phyloP scores from a whole-genome alignment of 2,113 vertebrate genomes.

The Synodontis membranacea region DNA sequence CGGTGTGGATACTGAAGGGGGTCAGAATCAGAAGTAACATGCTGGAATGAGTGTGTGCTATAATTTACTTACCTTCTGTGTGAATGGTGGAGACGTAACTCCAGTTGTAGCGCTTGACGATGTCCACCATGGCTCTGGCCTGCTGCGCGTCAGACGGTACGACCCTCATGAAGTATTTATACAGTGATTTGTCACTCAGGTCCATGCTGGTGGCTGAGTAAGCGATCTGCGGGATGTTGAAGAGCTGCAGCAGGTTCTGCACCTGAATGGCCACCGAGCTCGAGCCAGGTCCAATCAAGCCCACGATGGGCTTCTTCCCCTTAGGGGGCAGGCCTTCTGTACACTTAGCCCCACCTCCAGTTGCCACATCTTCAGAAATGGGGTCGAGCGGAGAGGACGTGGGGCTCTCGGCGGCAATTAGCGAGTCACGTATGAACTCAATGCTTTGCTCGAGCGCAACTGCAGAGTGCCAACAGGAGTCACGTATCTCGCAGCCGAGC shows the following conservation, averaged over 20 bases:
- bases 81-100: constrained; percentile 98
- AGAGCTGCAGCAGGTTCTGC: constrained; percentile 96
- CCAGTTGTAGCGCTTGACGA: constrained; percentile 99
- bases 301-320: constrained; percentile 96
- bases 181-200: constrained; percentile 95
- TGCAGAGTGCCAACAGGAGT: constrained; percentile 97
- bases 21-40: not conserved
- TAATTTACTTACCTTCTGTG: constrained; percentile 84
- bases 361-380: constrained; percentile 80
- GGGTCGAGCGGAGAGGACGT: not conserved
- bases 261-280: constrained; percentile 99
- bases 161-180: constrained; percentile 98
- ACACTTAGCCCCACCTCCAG: constrained; percentile 66
- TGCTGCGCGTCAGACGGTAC: constrained; percentile 97
- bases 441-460: constrained; percentile 98
- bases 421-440: constrained; percentile 96
- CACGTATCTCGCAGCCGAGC: constrained; percentile 94
- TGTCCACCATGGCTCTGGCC: constrained; percentile 98
- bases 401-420: constrained; percentile 82
- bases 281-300: constrained; percentile 95
- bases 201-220: constrained; percentile 99
- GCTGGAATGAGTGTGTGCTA: not conserved
- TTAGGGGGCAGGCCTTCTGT: constrained; percentile 85
- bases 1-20: not conserved
- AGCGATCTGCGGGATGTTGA: constrained; percentile 99